A percentile compares a stretch with the other conserved stretches of the same genome.
Conservation (phyloP, 2,888 invertebrate species). For the Pantelozetes paolii region DNA sequence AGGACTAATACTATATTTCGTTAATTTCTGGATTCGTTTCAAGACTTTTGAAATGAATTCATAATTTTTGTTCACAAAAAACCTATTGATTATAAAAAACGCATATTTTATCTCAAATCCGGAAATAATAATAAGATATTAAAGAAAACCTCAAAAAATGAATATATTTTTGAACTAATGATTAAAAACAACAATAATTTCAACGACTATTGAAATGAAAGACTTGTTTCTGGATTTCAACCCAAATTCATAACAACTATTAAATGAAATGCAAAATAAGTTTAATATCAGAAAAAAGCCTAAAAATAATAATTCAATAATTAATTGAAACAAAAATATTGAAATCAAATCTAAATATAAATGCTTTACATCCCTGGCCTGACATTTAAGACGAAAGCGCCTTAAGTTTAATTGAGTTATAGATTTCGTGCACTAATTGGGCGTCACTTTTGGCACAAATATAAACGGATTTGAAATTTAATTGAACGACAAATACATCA, state of each 20-base stretch:
- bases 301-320: too few relatives aligned
- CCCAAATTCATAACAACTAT: slow-evolving; percentile 9
- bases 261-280: too few relatives aligned
- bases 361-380: too few relatives aligned
- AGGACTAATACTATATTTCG: neutral
- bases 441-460: too few relatives aligned
- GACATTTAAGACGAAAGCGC: too few relatives aligned
- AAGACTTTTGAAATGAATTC: neutral
- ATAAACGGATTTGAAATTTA: neutral
- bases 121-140: neutral
- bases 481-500: neutral
- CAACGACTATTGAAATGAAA: neutral
- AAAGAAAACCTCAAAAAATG: neutral
- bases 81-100: too few relatives aligned
- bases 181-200: neutral
- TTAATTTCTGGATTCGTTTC: neutral
- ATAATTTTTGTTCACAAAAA: neutral
- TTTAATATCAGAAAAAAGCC: too few relatives aligned
- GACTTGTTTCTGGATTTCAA: neutral
- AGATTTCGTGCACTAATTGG: too few relatives aligned
- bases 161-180: neutral
- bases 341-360: too few relatives aligned
- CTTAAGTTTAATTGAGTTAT: too few relatives aligned
- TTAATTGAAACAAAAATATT: too few relatives aligned
- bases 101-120: too few relatives aligned